Conservation (phyloP, 1,140 invertebrate genomes). For the Branchinecta lindahli region DNA sequence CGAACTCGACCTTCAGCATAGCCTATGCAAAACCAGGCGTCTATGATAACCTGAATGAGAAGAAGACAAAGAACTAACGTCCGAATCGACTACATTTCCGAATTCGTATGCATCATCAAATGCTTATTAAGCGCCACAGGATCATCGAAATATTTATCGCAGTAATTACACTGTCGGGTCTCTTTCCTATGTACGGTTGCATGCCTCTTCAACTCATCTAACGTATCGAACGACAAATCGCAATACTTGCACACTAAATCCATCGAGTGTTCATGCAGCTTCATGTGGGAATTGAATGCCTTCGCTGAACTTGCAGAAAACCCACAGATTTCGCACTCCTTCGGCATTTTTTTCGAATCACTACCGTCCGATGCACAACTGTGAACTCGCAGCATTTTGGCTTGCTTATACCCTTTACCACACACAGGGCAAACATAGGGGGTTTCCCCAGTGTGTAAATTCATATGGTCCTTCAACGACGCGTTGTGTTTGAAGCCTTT, state of each 20-base stretch:
- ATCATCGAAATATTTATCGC: not conserved
- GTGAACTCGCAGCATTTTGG: not conserved
- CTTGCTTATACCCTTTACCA: not conserved
- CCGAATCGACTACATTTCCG: not conserved
- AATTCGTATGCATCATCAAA: not conserved
- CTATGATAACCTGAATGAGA: no score
- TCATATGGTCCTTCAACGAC: not conserved
- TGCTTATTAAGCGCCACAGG: not conserved
- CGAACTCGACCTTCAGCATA: no score
- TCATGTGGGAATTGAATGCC: not conserved
- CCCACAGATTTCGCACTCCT: not conserved
- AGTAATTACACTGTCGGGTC: constrained; percentile 1
- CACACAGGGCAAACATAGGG: not conserved
- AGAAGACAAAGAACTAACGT: no score
- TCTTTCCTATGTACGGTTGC: not conserved
- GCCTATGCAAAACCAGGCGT: no score
- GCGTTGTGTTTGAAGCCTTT: not conserved
- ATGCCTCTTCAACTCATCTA: not conserved
- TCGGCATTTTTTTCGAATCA: not conserved
- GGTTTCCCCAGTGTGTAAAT: not conserved
- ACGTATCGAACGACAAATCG: not conserved
- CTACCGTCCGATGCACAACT: not conserved
- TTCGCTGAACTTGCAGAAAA: not conserved
- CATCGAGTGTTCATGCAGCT: not conserved
- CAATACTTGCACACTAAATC: not conserved